Evolutionary conservation across 2,888 invertebrate genomes (phyloP), one percentile per base, ranked within the genome.

Genomic region (Hydropsyche betteni): DNA sequence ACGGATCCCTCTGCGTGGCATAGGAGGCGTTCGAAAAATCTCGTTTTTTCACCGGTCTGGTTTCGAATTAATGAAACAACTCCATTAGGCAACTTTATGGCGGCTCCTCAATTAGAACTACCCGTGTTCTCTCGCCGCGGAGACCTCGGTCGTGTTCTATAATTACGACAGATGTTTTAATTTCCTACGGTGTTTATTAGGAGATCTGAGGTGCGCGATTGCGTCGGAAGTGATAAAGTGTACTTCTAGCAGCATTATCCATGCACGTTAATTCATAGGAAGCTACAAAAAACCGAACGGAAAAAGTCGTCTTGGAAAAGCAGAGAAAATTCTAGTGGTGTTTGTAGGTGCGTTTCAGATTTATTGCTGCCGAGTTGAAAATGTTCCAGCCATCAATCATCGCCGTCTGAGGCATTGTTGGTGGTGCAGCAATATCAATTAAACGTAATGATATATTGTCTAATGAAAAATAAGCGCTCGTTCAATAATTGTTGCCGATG

Each of bases 121-220:
- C 70, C 51, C 51, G 52, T 70, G 70, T 70, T 70, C 69, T 64
- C 44, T 55, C 64, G 64, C 34, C 12, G 61, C 61, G 10, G 61
- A 10, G 68, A 36, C 68, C 44, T 24, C n/a, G 68, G 14, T 68
- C 12, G 70, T 70, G 53, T 70, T 70, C 70, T 24, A 38, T 70
- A 70, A 70, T 70, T 70, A 70, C 70, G 70, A 70, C 70, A 75
- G 75, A 75, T 75, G 69, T 75, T 75, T 75, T 75, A 75, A 75
- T 75, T 75, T 75, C 58, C 51, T 61, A 51, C 44, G 55, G 69
- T 70, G 68, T 70, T 61, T 75, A 75, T 74, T 68, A 55, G 24
- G 24, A 70, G 70, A 70, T 70, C 52, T 24, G 64, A 70, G 53
- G 53, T 70, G 36, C 12, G 58, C 50, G 69, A 75, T 51, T 75